Evolutionary conservation across 1,140 invertebrate genomes (phyloP).

Genomic region (Epicauta chinensis): DNA sequence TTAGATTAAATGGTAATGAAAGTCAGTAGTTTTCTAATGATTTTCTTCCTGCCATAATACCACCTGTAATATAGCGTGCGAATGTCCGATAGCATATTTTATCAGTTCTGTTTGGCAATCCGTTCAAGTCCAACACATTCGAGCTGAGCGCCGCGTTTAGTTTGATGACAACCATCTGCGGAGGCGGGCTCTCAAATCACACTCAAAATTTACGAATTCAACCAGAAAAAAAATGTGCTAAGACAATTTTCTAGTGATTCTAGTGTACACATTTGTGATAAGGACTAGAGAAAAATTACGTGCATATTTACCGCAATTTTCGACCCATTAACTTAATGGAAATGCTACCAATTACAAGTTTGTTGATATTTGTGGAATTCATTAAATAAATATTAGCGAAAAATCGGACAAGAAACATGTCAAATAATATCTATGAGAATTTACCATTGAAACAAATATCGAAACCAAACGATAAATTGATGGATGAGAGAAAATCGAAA

Average conservation of each 20-base stretch:
- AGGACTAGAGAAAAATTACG: too few relatives aligned
- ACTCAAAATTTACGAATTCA: constrained; percentile 4
- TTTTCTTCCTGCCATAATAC: too few relatives aligned
- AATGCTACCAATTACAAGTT: constrained; percentile 10
- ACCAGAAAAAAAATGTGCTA: too few relatives aligned
- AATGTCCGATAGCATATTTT: constrained; percentile 6
- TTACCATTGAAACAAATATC: constrained; percentile 31
- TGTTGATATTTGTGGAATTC: not conserved
- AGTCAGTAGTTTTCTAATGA: too few relatives aligned
- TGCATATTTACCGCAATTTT: constrained; percentile 3
- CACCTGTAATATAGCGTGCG: constrained; percentile 11
- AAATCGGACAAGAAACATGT: too few relatives aligned
- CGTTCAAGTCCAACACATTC: constrained; percentile 16
- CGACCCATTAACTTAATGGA: constrained; percentile 11
- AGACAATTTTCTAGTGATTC: too few relatives aligned
- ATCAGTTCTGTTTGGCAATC: constrained; percentile 15
- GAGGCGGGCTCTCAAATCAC: constrained; percentile 14
- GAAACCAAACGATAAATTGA: constrained; percentile 12
- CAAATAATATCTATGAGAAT: constrained; percentile 29
- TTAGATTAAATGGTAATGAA: too few relatives aligned
- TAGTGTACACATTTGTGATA: too few relatives aligned
- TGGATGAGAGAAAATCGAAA: constrained; percentile 24
- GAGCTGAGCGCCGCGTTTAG: constrained; percentile 11
- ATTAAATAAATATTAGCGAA: too few relatives aligned
- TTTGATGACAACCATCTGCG: constrained; percentile 15